Evolutionary conservation across 2,113 vertebrate genomes (phyloP).

Genomic region (Stegostoma tigrinum): DNA sequence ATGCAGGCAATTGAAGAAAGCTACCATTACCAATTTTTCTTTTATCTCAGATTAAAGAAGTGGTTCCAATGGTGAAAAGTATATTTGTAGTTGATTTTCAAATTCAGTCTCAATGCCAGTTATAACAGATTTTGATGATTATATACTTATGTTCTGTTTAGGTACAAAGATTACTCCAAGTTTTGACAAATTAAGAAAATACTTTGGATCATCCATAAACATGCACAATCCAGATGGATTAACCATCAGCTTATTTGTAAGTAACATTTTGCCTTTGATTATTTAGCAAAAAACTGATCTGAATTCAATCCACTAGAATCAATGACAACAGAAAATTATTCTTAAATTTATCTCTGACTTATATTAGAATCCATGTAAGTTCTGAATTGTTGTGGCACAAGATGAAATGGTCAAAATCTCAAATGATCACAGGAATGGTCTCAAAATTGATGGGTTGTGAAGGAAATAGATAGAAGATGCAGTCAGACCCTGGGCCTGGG

Average conservation of each 20-base stretch:
- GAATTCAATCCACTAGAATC: not conserved
- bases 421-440: not conserved
- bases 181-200: not conserved
- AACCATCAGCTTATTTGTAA: constrained; percentile 3
- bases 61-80: not conserved
- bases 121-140: not conserved
- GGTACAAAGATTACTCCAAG: not conserved
- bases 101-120: not conserved
- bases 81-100: not conserved
- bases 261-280: not conserved
- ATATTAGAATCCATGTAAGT: not conserved
- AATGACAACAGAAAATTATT: not conserved
- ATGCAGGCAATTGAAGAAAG: not conserved
- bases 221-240: not conserved
- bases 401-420: not conserved
- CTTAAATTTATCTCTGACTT: not conserved
- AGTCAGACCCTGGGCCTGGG: not conserved
- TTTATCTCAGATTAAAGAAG: not conserved
- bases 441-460: not conserved
- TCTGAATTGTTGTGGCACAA: not conserved
- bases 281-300: not conserved
- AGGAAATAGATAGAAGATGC: not conserved
- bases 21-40: not conserved
- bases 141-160: not conserved
- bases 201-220: not conserved